These are phyloP conservation scores for Gambelia wislizenii DNA, from an alignment of 2,797 vertebrate species.

Conservation along the genomic window DNA sequence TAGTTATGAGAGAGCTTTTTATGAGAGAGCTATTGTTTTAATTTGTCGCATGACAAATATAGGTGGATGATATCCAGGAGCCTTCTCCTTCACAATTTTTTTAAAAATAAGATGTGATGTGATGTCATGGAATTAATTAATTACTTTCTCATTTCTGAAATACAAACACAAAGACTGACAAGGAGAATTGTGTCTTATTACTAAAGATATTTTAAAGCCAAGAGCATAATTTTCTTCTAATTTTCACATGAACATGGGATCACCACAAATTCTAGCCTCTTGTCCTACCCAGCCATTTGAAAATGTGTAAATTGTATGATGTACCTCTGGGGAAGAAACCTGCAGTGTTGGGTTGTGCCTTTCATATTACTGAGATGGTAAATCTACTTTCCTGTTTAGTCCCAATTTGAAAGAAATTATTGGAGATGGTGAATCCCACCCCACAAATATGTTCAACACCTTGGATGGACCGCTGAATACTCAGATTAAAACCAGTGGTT, in stretches of 20 bases:
- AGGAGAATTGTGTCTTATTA: neutral
- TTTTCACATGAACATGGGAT: neutral
- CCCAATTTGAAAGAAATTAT: no score
- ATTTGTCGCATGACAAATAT: neutral
- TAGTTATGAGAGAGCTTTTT: neutral
- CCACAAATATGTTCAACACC: no score
- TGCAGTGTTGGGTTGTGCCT: no score
- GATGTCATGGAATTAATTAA: neutral
- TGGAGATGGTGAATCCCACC: no score
- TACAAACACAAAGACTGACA: conserved; percentile 19
- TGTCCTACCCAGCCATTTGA: neutral
- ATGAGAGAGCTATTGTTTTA: conserved; percentile 3
- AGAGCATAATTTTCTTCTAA: neutral
- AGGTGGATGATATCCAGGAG: neutral
- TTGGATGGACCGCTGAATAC: no score
- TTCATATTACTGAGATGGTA: no score
- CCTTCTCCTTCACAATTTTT: neutral
- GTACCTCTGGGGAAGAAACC: neutral
- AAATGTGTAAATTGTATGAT: neutral
- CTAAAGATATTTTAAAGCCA: neutral
- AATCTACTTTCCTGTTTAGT: no score
- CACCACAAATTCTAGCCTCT: rapidly evolving
- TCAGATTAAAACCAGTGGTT: no score
- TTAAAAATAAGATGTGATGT: no score
- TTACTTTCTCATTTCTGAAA: conserved; percentile 16